phyloP scores from a whole-genome alignment of 1,140 invertebrate genomes.

The Micrasema longulum region DNA sequence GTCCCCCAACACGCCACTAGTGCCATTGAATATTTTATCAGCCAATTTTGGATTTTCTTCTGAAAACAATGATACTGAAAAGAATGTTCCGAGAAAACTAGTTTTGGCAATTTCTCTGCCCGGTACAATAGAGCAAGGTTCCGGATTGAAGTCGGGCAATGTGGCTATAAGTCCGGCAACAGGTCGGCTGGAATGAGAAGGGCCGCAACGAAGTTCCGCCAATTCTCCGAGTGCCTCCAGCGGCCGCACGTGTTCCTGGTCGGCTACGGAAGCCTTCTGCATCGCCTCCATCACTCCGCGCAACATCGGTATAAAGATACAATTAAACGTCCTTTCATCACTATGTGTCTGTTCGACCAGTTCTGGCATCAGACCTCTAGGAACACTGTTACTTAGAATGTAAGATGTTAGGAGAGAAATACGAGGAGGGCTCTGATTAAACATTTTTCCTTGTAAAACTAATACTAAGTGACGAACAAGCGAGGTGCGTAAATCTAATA shows the following conservation, averaged over 20 bases:
- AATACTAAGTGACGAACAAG: conserved; percentile 64
- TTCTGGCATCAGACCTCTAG: conserved; percentile 63
- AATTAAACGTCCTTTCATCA: conserved; percentile 61
- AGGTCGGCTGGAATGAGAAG: conserved; percentile 70
- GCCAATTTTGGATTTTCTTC: conserved; percentile 90
- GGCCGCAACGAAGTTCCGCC: conserved; percentile 60
- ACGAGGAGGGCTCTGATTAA: conserved; percentile 58
- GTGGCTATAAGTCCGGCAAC: conserved; percentile 82
- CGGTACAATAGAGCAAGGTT: conserved; percentile 75
- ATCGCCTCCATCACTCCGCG: conserved; percentile 65
- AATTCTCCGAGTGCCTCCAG: conserved; percentile 59
- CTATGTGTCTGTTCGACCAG: conserved; percentile 61
- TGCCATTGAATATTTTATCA: conserved; percentile 63
- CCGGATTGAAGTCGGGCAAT: conserved; percentile 82
- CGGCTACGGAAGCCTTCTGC: conserved; percentile 56
- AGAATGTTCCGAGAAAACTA: conserved; percentile 90
- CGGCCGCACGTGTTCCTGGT: conserved; percentile 58
- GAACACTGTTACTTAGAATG: conserved; percentile 61
- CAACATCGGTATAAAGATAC: conserved; percentile 62
- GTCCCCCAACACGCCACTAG: conserved; percentile 60
- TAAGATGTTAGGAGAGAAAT: conserved; percentile 64
- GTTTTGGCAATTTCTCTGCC: conserved; percentile 87
- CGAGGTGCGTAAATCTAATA: conserved; percentile 59
- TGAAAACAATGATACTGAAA: conserved; percentile 90
- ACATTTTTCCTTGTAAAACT: conserved; percentile 61